phyloP scores from a whole-genome alignment of 1,140 invertebrate species.

The Apis mellifera region DNA sequence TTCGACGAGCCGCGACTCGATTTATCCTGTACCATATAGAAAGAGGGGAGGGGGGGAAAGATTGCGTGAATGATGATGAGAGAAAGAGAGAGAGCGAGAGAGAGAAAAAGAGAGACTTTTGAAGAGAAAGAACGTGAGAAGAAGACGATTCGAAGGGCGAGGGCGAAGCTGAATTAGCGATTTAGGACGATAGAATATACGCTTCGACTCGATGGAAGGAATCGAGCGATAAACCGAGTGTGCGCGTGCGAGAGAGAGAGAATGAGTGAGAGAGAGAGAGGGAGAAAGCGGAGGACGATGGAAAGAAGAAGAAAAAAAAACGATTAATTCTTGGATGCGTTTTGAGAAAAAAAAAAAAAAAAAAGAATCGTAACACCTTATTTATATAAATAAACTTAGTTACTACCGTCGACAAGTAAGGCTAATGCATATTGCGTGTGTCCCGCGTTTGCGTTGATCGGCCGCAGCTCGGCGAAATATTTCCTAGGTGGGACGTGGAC shows the following conservation, averaged over 20 bases:
- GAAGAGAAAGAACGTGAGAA: not conserved
- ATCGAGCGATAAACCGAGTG: not conserved
- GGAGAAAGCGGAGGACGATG: not conserved
- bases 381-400: constrained; percentile 76
- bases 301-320: not conserved
- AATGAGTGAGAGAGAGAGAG: constrained; percentile 1
- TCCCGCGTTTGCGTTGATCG: constrained; percentile 69
- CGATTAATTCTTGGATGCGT: constrained; percentile 65
- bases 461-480: constrained; percentile 46
- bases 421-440: constrained; percentile 75
- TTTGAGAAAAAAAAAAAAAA: constrained; percentile 49
- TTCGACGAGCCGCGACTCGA: constrained; percentile 39
- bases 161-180: constrained; percentile 10
- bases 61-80: constrained; percentile 13
- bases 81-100: constrained; percentile 15
- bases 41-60: constrained; percentile 2
- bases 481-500: not conserved
- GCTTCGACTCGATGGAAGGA: constrained; percentile 16
- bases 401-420: constrained; percentile 73
- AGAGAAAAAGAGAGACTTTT: not conserved
- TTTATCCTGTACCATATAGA: constrained; percentile 53
- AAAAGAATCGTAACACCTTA: constrained; percentile 70
- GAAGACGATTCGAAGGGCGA: not conserved
- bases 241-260: constrained; percentile 4
- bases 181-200: constrained; percentile 17